Evolutionary conservation across 2,797 vertebrate genomes (phyloP).

Genomic region (Tenualosa thibaudeaui): DNA sequence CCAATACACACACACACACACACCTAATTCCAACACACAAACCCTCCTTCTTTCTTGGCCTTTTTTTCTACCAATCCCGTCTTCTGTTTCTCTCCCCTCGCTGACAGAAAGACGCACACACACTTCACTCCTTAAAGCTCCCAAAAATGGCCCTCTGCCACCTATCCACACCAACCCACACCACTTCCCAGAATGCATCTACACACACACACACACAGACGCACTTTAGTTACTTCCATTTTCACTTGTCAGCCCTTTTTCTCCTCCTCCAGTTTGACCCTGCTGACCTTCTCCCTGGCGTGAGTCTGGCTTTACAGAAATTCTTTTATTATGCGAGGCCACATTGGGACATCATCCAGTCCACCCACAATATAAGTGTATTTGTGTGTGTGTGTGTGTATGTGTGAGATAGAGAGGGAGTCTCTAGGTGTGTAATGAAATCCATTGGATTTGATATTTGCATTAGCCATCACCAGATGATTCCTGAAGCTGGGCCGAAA

Average conservation of each 20-base stretch:
- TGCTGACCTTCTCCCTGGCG: neutral
- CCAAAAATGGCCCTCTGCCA: neutral
- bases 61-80: too few relatives aligned
- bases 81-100: too few relatives aligned
- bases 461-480: neutral
- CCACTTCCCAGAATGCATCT: conserved; percentile 35
- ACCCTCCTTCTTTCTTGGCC: too few relatives aligned
- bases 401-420: neutral
- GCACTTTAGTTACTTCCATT: neutral
- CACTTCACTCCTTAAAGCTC: neutral
- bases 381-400: conserved; percentile 24
- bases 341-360: neutral
- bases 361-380: neutral
- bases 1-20: conserved; percentile 34
- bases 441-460: neutral
- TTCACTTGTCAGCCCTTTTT: conserved; percentile 10
- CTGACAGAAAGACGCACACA: neutral
- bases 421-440: neutral
- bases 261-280: conserved; percentile 3
- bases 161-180: conserved; percentile 22
- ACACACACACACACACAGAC: neutral
- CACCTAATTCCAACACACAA: neutral
- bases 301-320: neutral
- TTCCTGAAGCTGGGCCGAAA: neutral
- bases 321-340: neutral